These are phyloP conservation scores for Dorcus parallelipipedus DNA, from an alignment of 2,888 invertebrate species.

Conservation along the genomic window DNA sequence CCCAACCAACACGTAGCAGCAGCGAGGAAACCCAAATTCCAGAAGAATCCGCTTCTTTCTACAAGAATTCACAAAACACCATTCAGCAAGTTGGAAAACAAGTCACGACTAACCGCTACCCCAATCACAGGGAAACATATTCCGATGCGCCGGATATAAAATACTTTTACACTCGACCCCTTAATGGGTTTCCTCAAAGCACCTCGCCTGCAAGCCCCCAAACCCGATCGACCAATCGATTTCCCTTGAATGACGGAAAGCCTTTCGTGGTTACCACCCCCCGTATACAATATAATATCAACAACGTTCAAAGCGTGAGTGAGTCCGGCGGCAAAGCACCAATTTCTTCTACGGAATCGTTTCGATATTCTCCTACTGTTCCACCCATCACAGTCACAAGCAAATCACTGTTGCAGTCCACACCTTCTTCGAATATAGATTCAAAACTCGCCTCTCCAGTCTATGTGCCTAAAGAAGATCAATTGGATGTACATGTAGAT, in stretches of 20 bases:
- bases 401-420: constrained; percentile 7
- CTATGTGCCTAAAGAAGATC: too few species aligned
- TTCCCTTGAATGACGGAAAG: constrained; percentile 41
- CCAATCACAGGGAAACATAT: constrained; percentile 44
- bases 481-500: too few species aligned
- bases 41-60: constrained; percentile 76
- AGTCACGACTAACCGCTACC: constrained; percentile 33
- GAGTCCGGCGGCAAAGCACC: not conserved
- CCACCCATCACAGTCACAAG: constrained; percentile 32
- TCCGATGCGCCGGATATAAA: constrained; percentile 40
- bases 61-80: constrained; percentile 47
- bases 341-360: constrained; percentile 11
- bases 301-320: not conserved
- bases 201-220: constrained; percentile 35
- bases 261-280: constrained; percentile 38
- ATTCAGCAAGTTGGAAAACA: constrained; percentile 28
- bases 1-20: constrained; percentile 16
- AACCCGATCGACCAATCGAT: constrained; percentile 37
- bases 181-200: constrained; percentile 28
- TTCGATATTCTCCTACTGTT: constrained; percentile 28
- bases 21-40: constrained; percentile 64
- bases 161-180: constrained; percentile 24
- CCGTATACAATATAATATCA: constrained; percentile 14
- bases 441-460: too few species aligned
- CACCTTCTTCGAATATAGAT: constrained; percentile 7